These are phyloP conservation scores for Prorops nasuta DNA, from an alignment of 1,140 invertebrate species.

Conservation along the genomic window DNA sequence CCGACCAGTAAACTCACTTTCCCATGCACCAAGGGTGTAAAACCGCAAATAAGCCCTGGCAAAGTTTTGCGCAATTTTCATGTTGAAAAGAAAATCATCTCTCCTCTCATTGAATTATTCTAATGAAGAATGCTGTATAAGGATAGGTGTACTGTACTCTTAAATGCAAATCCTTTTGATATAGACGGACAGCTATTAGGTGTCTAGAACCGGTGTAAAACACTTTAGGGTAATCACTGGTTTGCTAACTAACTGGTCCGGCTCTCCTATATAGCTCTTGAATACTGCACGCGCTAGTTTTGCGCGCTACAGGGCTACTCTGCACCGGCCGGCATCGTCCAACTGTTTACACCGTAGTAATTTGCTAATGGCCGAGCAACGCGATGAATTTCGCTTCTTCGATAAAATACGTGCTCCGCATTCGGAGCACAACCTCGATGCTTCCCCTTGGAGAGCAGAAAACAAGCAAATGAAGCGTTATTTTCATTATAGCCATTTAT, in stretches of 20 bases:
- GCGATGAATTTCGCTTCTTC: slow-evolving; percentile 48
- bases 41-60: too few relatives aligned
- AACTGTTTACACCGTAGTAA: slow-evolving; percentile 55
- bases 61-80: too few relatives aligned
- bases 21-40: too few relatives aligned
- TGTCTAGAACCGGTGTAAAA: slow-evolving; percentile 50
- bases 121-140: too few relatives aligned
- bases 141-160: too few relatives aligned
- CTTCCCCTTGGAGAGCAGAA: neutral
- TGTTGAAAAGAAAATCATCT: too few relatives aligned
- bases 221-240: slow-evolving; percentile 46
- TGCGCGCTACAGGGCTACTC: slow-evolving; percentile 15
- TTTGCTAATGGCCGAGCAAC: slow-evolving; percentile 49
- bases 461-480: slow-evolving; percentile 8
- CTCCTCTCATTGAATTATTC: too few relatives aligned
- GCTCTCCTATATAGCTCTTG: slow-evolving; percentile 10
- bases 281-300: too few relatives aligned
- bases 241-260: slow-evolving; percentile 48
- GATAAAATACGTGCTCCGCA: slow-evolving; percentile 38
- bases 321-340: slow-evolving; percentile 27
- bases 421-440: slow-evolving; percentile 22
- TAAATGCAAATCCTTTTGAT: slow-evolving; percentile 46
- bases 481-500: slow-evolving; percentile 21
- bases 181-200: slow-evolving; percentile 46
- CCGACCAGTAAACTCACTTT: too few relatives aligned